Percentiles rank a stretch among this genome's conserved stretches.
Conservation (phyloP, 2,113 vertebrate species). For the Gavia stellata region DNA sequence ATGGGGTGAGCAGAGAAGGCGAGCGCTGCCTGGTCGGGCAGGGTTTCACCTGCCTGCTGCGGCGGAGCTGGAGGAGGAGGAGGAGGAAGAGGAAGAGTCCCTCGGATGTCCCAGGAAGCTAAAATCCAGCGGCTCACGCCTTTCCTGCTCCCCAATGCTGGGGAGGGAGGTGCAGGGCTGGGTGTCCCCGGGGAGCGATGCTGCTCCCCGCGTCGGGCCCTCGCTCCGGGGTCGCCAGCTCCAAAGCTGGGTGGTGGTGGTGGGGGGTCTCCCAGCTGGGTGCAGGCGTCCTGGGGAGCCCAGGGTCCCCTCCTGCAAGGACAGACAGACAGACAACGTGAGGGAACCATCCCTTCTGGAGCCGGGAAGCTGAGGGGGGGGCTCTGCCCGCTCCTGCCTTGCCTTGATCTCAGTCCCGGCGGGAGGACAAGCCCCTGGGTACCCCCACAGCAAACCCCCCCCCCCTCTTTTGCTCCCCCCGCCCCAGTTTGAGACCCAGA, state of each 20-base stretch:
- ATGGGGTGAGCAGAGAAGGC: background rate
- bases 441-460: rapidly evolving
- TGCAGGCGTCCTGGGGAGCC: background rate
- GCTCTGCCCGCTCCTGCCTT: background rate
- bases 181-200: rapidly evolving
- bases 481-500: background rate
- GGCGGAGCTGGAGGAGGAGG: background rate
- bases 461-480: no score
- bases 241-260: background rate
- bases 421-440: background rate
- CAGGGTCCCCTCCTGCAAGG: background rate
- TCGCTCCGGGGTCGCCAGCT: background rate
- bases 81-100: background rate
- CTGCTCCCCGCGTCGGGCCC: background rate
- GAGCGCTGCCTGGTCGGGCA: background rate
- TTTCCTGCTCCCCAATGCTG: background rate
- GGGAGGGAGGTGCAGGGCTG: background rate
- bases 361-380: background rate
- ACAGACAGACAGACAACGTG: background rate
- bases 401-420: background rate
- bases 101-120: background rate
- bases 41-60: background rate
- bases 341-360: background rate
- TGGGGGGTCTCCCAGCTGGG: background rate
- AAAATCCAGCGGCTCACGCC: background rate